phyloP scores from a whole-genome alignment of 2,113 vertebrate species.

The Sceloporus tristichus region DNA sequence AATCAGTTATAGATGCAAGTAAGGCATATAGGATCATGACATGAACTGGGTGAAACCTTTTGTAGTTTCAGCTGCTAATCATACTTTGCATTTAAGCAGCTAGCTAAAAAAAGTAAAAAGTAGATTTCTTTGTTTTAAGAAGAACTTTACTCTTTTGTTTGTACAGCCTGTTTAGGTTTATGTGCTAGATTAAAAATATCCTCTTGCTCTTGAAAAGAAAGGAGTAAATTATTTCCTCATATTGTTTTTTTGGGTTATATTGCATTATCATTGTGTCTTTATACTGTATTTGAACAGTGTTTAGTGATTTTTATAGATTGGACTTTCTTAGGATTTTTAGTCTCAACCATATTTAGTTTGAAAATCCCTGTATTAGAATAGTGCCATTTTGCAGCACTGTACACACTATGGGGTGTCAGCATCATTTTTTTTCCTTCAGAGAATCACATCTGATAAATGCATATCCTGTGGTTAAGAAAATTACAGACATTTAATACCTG shows the following conservation, averaged over 20 bases:
- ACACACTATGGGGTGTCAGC: conserved; percentile 48
- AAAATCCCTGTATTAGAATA: conserved; percentile 40
- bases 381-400: conserved; percentile 34
- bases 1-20: too few relatives aligned
- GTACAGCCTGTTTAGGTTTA: too few relatives aligned
- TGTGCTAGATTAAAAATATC: too few relatives aligned
- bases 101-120: too few relatives aligned
- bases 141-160: too few relatives aligned
- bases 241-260: conserved; percentile 3
- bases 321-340: conserved; percentile 31
- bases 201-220: not conserved
- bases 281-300: not conserved
- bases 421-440: conserved; percentile 8
- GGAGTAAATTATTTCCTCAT: not conserved
- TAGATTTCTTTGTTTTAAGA: too few relatives aligned
- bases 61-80: too few relatives aligned
- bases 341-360: conserved; percentile 46
- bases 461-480: conserved; percentile 65
- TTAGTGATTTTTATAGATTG: conserved; percentile 26
- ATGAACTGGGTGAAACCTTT: too few relatives aligned
- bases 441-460: conserved; percentile 65
- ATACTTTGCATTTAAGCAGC: too few relatives aligned
- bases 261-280: conserved; percentile 31
- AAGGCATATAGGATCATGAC: too few relatives aligned
- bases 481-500: conserved; percentile 59